Evolutionary conservation across 2,113 vertebrate species (phyloP).

Genomic region (Rhinolophus sinicus): DNA sequence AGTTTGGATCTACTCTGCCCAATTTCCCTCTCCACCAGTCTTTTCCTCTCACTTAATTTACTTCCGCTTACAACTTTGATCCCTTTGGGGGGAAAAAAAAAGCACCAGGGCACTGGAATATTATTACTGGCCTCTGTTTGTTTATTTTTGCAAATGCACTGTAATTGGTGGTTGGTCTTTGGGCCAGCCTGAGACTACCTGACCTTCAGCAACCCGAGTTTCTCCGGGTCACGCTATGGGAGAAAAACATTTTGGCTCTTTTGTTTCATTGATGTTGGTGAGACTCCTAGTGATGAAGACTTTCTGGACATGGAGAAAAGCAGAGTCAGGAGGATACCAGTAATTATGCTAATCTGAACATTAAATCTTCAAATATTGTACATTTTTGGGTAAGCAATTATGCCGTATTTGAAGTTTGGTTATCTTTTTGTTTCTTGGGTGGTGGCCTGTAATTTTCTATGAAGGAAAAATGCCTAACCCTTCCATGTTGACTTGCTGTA

Average conservation of each 20-base stretch:
- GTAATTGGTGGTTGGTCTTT: conserved; percentile 37
- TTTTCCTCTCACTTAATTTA: conserved; percentile 33
- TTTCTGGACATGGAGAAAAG: conserved; percentile 47
- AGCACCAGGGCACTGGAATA: background rate
- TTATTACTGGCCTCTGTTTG: conserved; percentile 22
- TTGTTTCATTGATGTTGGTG: background rate
- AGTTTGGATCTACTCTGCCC: background rate
- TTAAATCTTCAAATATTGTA: conserved; percentile 59
- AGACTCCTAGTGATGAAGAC: background rate
- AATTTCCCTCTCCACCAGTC: background rate
- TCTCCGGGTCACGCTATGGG: background rate
- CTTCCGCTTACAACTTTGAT: conserved; percentile 53
- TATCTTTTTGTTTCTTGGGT: conserved; percentile 56
- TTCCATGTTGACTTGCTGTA: background rate
- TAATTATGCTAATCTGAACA: conserved; percentile 52
- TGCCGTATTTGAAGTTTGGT: conserved; percentile 54
- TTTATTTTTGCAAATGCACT: conserved; percentile 24
- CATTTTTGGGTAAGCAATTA: conserved; percentile 54
- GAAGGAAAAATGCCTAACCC: conserved; percentile 29
- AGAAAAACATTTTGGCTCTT: background rate
- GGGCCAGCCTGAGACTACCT: background rate
- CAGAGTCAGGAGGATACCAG: conserved; percentile 35
- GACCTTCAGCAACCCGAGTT: background rate
- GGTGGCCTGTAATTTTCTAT: conserved; percentile 61
- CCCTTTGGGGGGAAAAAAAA: background rate